Conservation (phyloP, 2,113 vertebrate genomes). For the Macquaria ambigua region DNA sequence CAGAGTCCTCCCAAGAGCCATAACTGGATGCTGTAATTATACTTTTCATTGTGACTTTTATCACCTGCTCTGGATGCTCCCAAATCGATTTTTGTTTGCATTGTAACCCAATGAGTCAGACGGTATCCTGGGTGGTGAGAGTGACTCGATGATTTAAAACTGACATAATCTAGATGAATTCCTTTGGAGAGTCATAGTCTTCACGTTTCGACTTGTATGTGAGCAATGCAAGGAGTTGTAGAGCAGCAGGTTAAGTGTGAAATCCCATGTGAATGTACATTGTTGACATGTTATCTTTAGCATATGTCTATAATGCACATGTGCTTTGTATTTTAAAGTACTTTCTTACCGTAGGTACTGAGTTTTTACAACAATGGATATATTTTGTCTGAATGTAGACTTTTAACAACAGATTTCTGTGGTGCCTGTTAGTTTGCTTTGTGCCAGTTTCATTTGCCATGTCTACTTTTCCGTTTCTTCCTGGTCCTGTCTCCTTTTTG, state of each 20-base stretch:
- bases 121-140: not conserved
- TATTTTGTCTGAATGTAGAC: not conserved
- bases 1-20: constrained; percentile 50
- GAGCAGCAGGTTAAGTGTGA: not conserved
- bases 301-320: no score
- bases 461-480: not conserved
- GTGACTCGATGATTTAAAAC: constrained; percentile 30
- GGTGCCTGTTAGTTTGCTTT: not conserved
- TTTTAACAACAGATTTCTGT: not conserved
- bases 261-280: not conserved
- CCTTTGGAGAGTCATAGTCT: constrained; percentile 2
- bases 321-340: not conserved
- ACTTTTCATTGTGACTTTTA: constrained; percentile 66
- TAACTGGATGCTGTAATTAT: constrained; percentile 51
- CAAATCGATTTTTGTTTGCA: constrained; percentile 69
- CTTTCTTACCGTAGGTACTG: not conserved
- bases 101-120: constrained; percentile 61
- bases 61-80: constrained; percentile 51
- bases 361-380: not conserved
- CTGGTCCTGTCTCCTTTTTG: not conserved
- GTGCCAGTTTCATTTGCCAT: not conserved
- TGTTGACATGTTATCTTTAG: not conserved
- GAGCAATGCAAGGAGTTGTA: not conserved
- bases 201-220: not conserved
- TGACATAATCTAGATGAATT: constrained; percentile 31